Evolutionary conservation across 2,797 vertebrate genomes (phyloP), one percentile per base, ranked within the genome.

Genomic region (Danionella dracula): DNA sequence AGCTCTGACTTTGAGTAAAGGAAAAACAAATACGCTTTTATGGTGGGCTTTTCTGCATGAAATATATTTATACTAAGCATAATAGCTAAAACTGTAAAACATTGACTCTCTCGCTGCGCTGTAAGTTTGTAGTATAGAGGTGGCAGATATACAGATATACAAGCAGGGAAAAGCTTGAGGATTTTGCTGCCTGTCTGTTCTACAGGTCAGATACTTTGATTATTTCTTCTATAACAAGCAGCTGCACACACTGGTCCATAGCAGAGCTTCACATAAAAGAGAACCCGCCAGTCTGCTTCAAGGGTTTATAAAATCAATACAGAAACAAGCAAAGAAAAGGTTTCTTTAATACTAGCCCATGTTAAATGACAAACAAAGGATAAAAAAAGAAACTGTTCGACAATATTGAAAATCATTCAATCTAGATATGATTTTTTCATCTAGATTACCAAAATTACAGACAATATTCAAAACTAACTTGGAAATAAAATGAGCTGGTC

Each of bases 211-310:
- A 35, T 15, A 38, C 35, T 20, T 54, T 1, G 16, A 32, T 31
- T 57, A 41, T 42, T 31, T 10, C 6, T 31, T 29, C 5, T 5
- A 29, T 40, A 42, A 60, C 62, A 68, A 59, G 51, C 35, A n/a
- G 58, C 41, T 63, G 29, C 29, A 37, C 40, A 42, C 6, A 42
- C 8, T n/a, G 5, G 37, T 45, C 35, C 21, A 23, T 40, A 42
- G 16, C 11, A 45, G 64, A 37, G 15, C 27, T 56, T 62, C 56
- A 56, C 56, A 64, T 70, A 49, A 40, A 62, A 38, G 12, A 27
- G 61, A 31, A 10, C 13, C 8, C 6, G 2, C 1, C 9, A 10
- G 40, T 29, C 31, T 45, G 51, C 29, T 37, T 17, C 17, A 34
- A 63, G 45, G 41, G 42, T 27, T 38, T 51, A 38, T 6, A 48